These are phyloP conservation scores for Nemotelus nigrinus DNA, from an alignment of 2,888 invertebrate species.

Conservation along the genomic window DNA sequence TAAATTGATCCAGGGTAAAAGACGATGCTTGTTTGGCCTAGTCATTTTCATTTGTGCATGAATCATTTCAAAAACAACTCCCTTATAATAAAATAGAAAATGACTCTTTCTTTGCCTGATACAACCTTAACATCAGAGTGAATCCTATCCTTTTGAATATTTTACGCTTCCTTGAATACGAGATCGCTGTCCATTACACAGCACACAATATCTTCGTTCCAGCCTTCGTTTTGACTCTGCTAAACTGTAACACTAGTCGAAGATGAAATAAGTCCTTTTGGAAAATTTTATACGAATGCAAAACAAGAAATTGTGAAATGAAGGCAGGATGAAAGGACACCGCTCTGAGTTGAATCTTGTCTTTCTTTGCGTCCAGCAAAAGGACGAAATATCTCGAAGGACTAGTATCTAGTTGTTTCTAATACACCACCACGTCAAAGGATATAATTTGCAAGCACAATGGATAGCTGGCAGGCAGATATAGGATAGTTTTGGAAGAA, in stretches of 20 bases:
- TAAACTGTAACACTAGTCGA: conserved; percentile 15
- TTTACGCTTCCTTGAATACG: conserved; percentile 18
- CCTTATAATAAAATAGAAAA: no score
- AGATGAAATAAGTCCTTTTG: conserved; percentile 31
- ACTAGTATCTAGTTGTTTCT: conserved; percentile 2
- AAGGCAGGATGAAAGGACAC: neutral
- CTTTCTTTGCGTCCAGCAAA: conserved; percentile 19
- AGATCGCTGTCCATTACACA: neutral
- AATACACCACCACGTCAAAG: conserved; percentile 22
- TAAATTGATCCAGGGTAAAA: no score
- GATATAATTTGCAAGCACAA: conserved; percentile 17
- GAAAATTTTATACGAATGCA: conserved; percentile 38
- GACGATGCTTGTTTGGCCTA: no score
- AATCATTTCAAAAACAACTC: no score
- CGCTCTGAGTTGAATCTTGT: neutral
- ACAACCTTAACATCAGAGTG: no score
- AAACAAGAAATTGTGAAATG: conserved; percentile 20
- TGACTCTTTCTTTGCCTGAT: no score
- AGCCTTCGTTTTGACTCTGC: neutral
- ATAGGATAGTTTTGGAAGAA: neutral
- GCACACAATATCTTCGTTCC: neutral
- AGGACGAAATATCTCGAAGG: conserved; percentile 26
- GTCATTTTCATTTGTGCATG: no score
- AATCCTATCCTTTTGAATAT: conserved; percentile 21
- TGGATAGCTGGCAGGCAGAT: neutral